Evolutionary conservation across 2,888 invertebrate genomes (phyloP).

Genomic region (Acronicta alni): DNA sequence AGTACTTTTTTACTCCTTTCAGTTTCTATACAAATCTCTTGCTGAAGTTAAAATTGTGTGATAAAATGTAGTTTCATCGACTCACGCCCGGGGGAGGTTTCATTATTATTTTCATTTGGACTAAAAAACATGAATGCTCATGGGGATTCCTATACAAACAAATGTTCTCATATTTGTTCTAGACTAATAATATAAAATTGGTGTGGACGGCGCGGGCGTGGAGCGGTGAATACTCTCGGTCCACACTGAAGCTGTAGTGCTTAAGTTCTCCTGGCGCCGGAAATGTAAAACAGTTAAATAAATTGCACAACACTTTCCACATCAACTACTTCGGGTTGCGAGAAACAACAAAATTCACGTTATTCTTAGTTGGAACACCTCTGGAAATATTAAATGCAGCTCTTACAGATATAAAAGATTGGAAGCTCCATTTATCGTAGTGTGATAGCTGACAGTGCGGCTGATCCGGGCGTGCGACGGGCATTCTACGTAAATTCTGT

Average conservation of each 20-base stretch:
- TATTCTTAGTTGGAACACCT: slow-evolving; percentile 10
- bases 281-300: slow-evolving; percentile 4
- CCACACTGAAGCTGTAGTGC: not conserved
- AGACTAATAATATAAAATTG: slow-evolving; percentile 1
- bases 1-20: too few species aligned
- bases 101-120: slow-evolving; percentile 4
- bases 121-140: not conserved
- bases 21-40: too few species aligned
- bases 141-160: slow-evolving; percentile 8
- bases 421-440: slow-evolving; percentile 39
- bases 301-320: slow-evolving; percentile 4
- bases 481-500: slow-evolving; percentile 36
- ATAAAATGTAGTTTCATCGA: too few species aligned
- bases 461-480: slow-evolving; percentile 30
- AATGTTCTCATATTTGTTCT: not conserved
- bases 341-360: slow-evolving; percentile 2
- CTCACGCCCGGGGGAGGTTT: not conserved
- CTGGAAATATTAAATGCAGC: slow-evolving; percentile 27
- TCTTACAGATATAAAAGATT: slow-evolving; percentile 29
- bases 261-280: slow-evolving; percentile 1
- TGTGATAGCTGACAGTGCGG: slow-evolving; percentile 41
- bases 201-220: not conserved
- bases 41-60: not conserved
- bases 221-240: not conserved
- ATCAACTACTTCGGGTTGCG: not conserved